A percentile compares a stretch with the other conserved stretches of the same genome.
Evolutionary conservation across 2,113 vertebrate genomes (phyloP).

Genomic region (Erythrocercus mccallii): DNA sequence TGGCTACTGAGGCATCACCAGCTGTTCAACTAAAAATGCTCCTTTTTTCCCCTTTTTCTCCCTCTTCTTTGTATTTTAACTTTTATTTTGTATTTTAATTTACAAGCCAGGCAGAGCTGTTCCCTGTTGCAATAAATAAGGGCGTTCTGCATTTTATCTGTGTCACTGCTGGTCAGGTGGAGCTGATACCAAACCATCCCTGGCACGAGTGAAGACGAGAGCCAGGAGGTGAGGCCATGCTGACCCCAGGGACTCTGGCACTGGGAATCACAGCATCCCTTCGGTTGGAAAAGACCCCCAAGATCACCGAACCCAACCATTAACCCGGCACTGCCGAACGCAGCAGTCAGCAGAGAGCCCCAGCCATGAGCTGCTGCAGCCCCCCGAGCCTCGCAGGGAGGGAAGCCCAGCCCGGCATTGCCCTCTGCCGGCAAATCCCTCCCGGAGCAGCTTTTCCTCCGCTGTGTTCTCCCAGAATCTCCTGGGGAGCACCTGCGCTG

Average conservation of each 20-base stretch:
- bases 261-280: background rate
- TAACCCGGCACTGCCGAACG: background rate
- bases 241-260: background rate
- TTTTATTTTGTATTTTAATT: background rate
- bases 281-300: background rate
- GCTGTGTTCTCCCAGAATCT: rapidly evolving
- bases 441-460: rapidly evolving
- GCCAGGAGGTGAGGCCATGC: background rate
- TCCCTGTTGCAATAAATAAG: background rate
- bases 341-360: background rate
- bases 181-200: background rate
- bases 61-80: background rate
- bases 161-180: background rate
- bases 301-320: background rate
- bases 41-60: rapidly evolving
- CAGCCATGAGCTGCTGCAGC: background rate
- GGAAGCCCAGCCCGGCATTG: background rate
- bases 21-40: background rate
- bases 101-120: rapidly evolving
- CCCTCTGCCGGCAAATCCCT: conserved; percentile 29
- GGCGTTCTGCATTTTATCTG: background rate
- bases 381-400: rapidly evolving
- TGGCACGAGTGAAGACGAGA: rapidly evolving
- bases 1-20: background rate
- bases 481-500: rapidly evolving